Conservation (phyloP, 2,113 vertebrate species). For the Climacteris rufus region DNA sequence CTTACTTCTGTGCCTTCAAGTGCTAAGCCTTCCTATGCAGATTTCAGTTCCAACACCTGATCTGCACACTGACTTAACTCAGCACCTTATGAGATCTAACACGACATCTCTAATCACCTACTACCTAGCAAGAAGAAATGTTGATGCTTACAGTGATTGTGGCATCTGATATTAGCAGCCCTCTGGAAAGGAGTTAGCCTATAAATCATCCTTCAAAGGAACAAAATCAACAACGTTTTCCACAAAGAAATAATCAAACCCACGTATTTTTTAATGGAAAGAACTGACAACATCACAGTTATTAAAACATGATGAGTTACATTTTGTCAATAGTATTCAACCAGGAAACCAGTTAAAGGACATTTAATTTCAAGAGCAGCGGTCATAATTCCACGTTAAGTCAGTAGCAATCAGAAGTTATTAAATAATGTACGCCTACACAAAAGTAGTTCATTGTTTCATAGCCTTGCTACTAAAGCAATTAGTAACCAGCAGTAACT, state of each 20-base stretch:
- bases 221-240: not conserved
- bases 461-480: not conserved
- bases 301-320: not conserved
- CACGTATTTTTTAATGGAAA: not conserved
- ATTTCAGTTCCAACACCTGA: not conserved
- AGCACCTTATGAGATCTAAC: not conserved
- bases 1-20: not conserved
- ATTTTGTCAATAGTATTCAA: not conserved
- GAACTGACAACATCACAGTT: not conserved
- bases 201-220: not conserved
- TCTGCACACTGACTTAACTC: not conserved
- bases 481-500: not conserved
- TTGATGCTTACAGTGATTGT: not conserved
- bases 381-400: not conserved
- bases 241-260: not conserved
- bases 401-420: not conserved
- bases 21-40: not conserved
- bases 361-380: not conserved
- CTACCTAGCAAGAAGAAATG: not conserved
- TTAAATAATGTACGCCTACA: not conserved
- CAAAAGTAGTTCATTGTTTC: not conserved
- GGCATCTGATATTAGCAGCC: not conserved
- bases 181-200: not conserved
- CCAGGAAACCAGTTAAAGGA: not conserved
- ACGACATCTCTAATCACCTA: not conserved